Conservation (phyloP, 2,797 vertebrate species). For the Enteromius afrohamiltoni region DNA sequence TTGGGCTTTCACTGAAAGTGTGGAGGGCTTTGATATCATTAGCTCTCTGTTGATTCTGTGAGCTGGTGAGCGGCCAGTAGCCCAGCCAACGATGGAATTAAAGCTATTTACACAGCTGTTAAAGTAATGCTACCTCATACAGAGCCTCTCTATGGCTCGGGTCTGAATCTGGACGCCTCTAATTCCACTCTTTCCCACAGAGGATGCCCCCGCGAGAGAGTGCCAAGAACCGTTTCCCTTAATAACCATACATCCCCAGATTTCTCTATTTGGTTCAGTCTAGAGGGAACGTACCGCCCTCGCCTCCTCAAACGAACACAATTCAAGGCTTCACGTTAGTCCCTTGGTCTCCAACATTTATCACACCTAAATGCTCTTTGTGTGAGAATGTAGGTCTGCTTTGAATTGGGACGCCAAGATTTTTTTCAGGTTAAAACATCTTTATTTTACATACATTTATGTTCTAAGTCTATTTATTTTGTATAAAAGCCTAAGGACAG, state of each 20-base stretch:
- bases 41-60: conserved; percentile 64
- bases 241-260: conserved; percentile 46
- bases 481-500: not conserved
- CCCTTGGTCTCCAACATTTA: conserved; percentile 42
- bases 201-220: conserved; percentile 53
- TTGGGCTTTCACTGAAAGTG: conserved; percentile 55
- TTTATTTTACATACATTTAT: not conserved
- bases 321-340: conserved; percentile 31
- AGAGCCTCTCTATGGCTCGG: conserved; percentile 60
- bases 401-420: not conserved
- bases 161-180: conserved; percentile 56
- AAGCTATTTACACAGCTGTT: conserved; percentile 76
- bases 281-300: conserved; percentile 30
- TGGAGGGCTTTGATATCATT: conserved; percentile 68
- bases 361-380: conserved; percentile 38
- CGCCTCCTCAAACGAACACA: conserved; percentile 48
- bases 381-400: conserved; percentile 45
- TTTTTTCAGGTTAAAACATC: not conserved
- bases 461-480: not conserved
- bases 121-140: conserved; percentile 75
- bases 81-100: conserved; percentile 72
- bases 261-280: conserved; percentile 37
- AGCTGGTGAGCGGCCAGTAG: conserved; percentile 56
- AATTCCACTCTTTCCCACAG: conserved; percentile 56
- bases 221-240: conserved; percentile 56